A percentile compares a stretch with the other conserved stretches of the same genome.
phyloP scores from a whole-genome alignment of 2,888 invertebrate species.

The Nemotelus pantherinus region DNA sequence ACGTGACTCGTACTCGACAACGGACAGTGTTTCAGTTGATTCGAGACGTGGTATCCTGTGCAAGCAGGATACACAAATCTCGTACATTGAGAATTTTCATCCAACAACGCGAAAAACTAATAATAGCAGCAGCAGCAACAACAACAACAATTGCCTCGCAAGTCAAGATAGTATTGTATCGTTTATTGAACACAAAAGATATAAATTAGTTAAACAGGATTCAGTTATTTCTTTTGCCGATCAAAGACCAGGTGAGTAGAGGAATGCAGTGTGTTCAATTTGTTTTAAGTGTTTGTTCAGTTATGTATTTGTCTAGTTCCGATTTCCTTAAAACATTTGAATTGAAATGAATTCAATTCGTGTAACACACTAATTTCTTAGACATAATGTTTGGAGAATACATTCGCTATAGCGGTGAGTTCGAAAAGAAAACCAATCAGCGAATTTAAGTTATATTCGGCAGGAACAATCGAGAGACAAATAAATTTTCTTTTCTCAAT shows the following conservation, averaged over 20 bases:
- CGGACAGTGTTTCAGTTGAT: conserved; percentile 62
- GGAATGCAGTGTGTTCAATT: not conserved
- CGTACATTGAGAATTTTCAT: conserved; percentile 55
- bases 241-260: conserved; percentile 60
- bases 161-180: conserved; percentile 56
- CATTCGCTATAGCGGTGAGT: too few species aligned
- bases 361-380: too few species aligned
- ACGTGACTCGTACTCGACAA: conserved; percentile 58
- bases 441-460: too few species aligned
- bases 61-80: conserved; percentile 58
- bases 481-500: too few species aligned
- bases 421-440: too few species aligned
- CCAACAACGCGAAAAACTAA: conserved; percentile 40
- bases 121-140: not conserved
- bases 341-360: too few species aligned
- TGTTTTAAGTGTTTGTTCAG: too few species aligned
- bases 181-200: conserved; percentile 61
- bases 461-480: too few species aligned
- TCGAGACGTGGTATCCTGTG: conserved; percentile 58
- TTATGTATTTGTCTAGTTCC: too few species aligned
- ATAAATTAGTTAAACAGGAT: conserved; percentile 64
- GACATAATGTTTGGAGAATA: too few species aligned
- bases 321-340: too few species aligned
- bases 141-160: conserved; percentile 48
- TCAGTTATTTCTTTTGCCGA: conserved; percentile 65